These are phyloP conservation scores for Plotosus lineatus DNA, from an alignment of 2,113 vertebrate genomes.

Conservation along the genomic window DNA sequence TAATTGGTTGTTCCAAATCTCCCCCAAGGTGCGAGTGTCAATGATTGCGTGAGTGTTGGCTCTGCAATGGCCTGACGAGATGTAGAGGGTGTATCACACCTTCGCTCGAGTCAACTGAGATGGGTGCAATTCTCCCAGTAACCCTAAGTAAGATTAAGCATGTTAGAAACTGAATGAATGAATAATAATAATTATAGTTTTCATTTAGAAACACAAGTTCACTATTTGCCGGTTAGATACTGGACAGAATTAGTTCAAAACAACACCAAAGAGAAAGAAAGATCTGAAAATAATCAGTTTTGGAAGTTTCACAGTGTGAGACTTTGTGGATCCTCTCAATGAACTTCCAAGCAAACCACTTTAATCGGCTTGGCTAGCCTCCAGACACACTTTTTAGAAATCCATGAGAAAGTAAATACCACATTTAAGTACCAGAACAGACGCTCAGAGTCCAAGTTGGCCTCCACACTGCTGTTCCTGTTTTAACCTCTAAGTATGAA, in stretches of 20 bases:
- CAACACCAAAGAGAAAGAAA: not conserved
- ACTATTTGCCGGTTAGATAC: not conserved
- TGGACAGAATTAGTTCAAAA: not conserved
- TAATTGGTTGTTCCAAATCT: no score
- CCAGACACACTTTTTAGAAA: conserved; percentile 15
- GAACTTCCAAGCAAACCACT: not conserved
- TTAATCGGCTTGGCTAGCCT: not conserved
- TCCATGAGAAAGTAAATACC: not conserved
- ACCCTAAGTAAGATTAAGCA: no score
- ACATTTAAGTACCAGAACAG: conserved; percentile 54
- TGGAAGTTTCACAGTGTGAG: not conserved
- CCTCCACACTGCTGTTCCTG: conserved; percentile 50
- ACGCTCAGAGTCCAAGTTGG: conserved; percentile 62
- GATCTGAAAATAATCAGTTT: not conserved
- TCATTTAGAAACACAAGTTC: not conserved
- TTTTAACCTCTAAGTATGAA: conserved; percentile 56
- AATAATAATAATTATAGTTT: no score
- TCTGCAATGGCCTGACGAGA: no score
- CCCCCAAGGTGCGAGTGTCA: no score
- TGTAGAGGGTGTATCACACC: no score
- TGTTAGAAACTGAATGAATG: no score
- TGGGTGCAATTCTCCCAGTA: no score
- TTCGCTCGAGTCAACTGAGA: no score
- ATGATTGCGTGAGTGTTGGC: no score
- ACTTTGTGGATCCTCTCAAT: not conserved